Evolutionary conservation across 2,888 invertebrate genomes (phyloP), one percentile per base, ranked within the genome.

Genomic region (Anodontia alba): DNA sequence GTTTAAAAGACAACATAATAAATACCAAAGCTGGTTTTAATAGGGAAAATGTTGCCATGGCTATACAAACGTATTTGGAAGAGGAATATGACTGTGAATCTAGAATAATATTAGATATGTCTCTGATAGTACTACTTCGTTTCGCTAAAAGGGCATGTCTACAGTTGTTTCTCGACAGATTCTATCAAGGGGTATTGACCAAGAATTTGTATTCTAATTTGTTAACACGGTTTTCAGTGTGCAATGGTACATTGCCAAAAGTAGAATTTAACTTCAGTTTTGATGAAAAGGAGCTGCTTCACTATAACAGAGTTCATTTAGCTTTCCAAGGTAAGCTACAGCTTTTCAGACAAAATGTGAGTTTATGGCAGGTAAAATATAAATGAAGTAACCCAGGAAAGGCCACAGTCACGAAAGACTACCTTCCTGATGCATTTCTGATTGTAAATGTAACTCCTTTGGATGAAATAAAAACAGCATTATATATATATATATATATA

Each of bases 221-320:
- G 10, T 15, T 51, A 10, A 68, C 36, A 8, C 15, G 12, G 5
- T 75, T 75, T 33, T 31, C 67, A 31, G 23, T 36, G 17, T 68
- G 68, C 15, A 68, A 68, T 29, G 17, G 51, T 0, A 26, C 75
- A 2, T 23, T 33, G 8, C 29, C 51, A 20, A 51, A 10, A 10
- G n/a, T 75, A 3, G 26, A 51, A 5, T 68, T 75, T 49, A 49
- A 36, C n/a, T 75, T 75, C 20, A 23, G n/a, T 46, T 10, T 75
- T n/a, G n/a, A 51, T 15, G 68, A n/a, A 29, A 38, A 51, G 7
- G 36, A 36, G 36, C 26, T 51, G 5, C 23, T n/a, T 3, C 36
- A 29, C 8, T 75, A 75, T 26, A 49, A 51, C 33, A 46, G 26
- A 3, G 67, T 49, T 20, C 75, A 75, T 46, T 10, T 75, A 7